Evolutionary conservation across 1,140 invertebrate genomes (phyloP).

Genomic region (Tribolium castaneum): DNA sequence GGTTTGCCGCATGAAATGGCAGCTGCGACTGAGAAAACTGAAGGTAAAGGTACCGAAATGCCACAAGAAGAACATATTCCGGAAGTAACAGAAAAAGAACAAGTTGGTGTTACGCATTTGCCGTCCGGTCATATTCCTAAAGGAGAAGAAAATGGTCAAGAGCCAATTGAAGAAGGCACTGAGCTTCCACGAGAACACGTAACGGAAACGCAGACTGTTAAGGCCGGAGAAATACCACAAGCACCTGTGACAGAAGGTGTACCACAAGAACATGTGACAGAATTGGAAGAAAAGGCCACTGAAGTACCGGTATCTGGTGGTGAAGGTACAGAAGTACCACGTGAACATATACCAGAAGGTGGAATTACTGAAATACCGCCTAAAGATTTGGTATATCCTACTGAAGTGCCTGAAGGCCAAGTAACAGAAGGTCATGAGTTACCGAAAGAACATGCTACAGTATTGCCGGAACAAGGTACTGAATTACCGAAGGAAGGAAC

Average conservation of each 20-base stretch:
- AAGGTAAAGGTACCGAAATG: too few relatives aligned
- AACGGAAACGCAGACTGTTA: too few relatives aligned
- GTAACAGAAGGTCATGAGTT: constrained; percentile 28
- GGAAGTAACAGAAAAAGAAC: constrained; percentile 31
- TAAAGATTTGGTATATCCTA: not conserved
- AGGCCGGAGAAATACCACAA: not conserved
- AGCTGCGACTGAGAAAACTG: constrained; percentile 49
- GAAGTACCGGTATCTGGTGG: not conserved
- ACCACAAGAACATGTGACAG: not conserved
- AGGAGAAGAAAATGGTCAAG: constrained; percentile 36
- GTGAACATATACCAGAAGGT: not conserved
- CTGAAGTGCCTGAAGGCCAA: constrained; percentile 36
- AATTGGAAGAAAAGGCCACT: not conserved
- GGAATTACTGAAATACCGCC: not conserved
- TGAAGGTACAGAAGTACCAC: constrained; percentile 7
- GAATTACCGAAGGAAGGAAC: constrained; percentile 26
- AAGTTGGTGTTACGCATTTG: not conserved
- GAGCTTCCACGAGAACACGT: too few relatives aligned
- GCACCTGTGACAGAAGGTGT: constrained; percentile 42
- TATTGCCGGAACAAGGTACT: constrained; percentile 39
- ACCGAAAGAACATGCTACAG: constrained; percentile 54
- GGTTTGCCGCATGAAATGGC: constrained; percentile 26
- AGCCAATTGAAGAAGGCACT: not conserved
- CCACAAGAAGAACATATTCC: constrained; percentile 43
- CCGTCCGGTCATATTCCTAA: too few relatives aligned